Conservation (phyloP, 2,888 invertebrate genomes). For the Halictus ligatus region DNA sequence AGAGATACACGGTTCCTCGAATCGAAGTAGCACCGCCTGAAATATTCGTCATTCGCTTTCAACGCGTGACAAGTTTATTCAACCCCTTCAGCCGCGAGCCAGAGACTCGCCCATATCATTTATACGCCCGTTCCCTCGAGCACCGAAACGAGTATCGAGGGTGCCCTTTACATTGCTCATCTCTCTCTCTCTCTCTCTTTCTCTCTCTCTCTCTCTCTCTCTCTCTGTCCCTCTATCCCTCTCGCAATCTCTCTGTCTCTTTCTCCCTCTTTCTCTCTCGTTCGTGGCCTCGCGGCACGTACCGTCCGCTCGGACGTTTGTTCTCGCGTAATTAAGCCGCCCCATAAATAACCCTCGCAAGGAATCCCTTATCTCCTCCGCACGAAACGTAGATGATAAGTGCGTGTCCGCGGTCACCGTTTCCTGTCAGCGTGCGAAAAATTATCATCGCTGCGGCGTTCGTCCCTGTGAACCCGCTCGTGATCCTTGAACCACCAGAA, state of each 20-base stretch:
- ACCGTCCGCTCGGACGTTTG: constrained; percentile 12
- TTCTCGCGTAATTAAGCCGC: constrained; percentile 49
- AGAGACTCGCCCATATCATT: not conserved
- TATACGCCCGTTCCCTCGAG: not conserved
- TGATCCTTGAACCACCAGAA: not conserved
- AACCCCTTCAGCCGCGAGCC: not conserved
- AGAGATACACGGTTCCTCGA: not conserved
- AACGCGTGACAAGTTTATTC: not conserved
- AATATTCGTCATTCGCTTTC: not conserved
- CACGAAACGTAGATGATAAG: constrained; percentile 46
- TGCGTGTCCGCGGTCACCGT: constrained; percentile 14
- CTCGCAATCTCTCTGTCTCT: too few relatives aligned
- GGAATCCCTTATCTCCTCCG: constrained; percentile 40
- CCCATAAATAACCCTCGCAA: constrained; percentile 38
- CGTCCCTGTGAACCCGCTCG: not conserved
- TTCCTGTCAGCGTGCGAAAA: constrained; percentile 4
- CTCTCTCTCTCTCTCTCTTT: not conserved
- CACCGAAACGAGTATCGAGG: not conserved
- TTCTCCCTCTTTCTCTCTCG: not conserved
- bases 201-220: not conserved
- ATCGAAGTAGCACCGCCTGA: not conserved
- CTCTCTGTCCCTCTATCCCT: not conserved
- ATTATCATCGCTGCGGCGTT: constrained; percentile 18
- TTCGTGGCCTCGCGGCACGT: not conserved
- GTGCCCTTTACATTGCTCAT: not conserved